Base-by-base conservation (phyloP, 2,113 vertebrate species). In the Bos indicus region DNA sequence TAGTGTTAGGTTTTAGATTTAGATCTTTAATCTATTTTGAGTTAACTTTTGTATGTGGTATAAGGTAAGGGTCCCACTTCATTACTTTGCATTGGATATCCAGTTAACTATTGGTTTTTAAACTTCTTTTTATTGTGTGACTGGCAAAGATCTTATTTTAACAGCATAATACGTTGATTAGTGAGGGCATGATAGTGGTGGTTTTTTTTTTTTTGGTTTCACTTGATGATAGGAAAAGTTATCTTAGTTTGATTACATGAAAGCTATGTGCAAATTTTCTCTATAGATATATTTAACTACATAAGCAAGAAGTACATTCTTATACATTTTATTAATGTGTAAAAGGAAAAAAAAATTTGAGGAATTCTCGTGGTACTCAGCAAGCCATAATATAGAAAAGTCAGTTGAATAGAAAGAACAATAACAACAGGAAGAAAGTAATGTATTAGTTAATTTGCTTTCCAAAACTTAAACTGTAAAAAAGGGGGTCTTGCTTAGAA, bases 251-350 rank as follows among this genome's bases (percentile, higher is more conserved):
- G 90, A 80, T 96, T 86, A 89, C 89, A 82, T 67, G 82, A 95
- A 96, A 89, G 30, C 15, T 17, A 85, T 88, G 62, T 91, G 59
- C 96, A 64, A 90, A 91, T 93, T 93, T 96, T 98, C 64, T 54
- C 89, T 96, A 12, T 94, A 96, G 92, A 96, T 90, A 96, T 46
- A 93, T 56, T 88, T 94, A 59, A 94, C 81, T 90, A 93, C 28
- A 74, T 91, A 77, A 77, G 51, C 10, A 52, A 88, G 51, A 86
- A 91, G 43, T 62, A 90, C 30, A 77, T 91, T 90, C 59, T 92
- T 33, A 52, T 40, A 25, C 12, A 64, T 25, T 46, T 90, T 87
- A 86, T 64, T 94, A 59, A 43, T 56, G 21, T 85, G 54, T 52
- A 77, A 88, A 88, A 88, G 40, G 36, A 57, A 83, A 87, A 51